Evolutionary conservation across 2,113 vertebrate species (phyloP).

Genomic region (Amphiprion ocellaris): DNA sequence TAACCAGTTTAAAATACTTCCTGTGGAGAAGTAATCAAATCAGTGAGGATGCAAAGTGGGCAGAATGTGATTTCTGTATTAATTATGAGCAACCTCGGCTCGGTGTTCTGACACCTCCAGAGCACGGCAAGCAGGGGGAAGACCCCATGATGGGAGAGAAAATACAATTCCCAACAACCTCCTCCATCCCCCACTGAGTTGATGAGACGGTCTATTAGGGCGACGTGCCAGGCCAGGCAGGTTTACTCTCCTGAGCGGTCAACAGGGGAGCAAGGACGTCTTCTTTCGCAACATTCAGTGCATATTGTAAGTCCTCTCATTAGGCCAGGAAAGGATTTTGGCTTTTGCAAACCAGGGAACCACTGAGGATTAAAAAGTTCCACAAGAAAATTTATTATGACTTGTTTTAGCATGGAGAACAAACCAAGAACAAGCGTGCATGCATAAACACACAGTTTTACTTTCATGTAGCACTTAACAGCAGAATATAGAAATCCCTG

Average conservation of each 20-base stretch:
- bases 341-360: slow-evolving; percentile 1
- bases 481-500: slow-evolving; percentile 63
- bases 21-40: slow-evolving; percentile 70
- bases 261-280: slow-evolving; percentile 36
- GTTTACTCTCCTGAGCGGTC: slow-evolving; percentile 39
- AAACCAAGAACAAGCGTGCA: background rate
- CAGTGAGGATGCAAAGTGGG: slow-evolving; percentile 70
- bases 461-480: slow-evolving; percentile 33
- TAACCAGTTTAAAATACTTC: slow-evolving; percentile 59
- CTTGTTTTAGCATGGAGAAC: background rate
- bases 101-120: slow-evolving; percentile 69
- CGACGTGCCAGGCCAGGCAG: slow-evolving; percentile 23
- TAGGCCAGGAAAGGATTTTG: background rate
- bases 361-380: background rate
- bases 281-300: slow-evolving; percentile 14
- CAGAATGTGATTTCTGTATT: slow-evolving; percentile 80
- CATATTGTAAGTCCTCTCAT: slow-evolving; percentile 6
- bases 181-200: slow-evolving; percentile 72
- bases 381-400: background rate
- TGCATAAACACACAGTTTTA: slow-evolving; percentile 25
- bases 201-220: slow-evolving; percentile 66
- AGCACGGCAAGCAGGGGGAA: slow-evolving; percentile 66
- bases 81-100: slow-evolving; percentile 77
- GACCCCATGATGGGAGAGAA: slow-evolving; percentile 76
- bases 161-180: slow-evolving; percentile 72